phyloP scores from a whole-genome alignment of 2,113 vertebrate genomes.

The Smithornis capensis region DNA sequence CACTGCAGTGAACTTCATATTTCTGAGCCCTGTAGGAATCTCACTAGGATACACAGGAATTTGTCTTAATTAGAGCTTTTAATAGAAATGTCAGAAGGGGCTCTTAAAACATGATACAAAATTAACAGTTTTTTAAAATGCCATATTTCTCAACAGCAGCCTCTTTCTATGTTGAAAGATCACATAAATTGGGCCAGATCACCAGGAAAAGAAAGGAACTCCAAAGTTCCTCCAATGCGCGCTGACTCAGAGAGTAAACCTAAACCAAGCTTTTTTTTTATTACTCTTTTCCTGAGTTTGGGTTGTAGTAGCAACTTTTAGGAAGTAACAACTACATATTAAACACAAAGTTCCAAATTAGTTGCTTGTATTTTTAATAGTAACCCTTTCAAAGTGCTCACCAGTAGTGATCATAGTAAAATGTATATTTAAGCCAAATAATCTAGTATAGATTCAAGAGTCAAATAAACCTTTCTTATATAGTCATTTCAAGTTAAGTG shows the following conservation, averaged over 20 bases:
- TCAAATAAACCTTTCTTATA: not conserved
- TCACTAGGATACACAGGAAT: conserved; percentile 10
- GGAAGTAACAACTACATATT: not conserved
- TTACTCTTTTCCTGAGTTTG: not conserved
- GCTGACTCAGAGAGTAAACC: not conserved
- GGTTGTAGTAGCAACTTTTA: not conserved
- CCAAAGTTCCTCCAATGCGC: not conserved
- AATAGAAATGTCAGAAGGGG: conserved; percentile 25
- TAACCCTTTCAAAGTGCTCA: not conserved
- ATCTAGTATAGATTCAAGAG: not conserved
- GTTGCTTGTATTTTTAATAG: not conserved
- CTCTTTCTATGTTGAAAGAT: not conserved
- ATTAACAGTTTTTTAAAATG: conserved; percentile 41
- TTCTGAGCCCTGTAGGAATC: not conserved
- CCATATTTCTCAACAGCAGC: not conserved
- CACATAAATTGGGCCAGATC: not conserved
- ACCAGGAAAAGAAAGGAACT: not conserved
- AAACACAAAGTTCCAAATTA: not conserved
- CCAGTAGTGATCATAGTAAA: not conserved
- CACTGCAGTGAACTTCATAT: not conserved
- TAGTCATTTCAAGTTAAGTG: not conserved
- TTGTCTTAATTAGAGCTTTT: conserved; percentile 37
- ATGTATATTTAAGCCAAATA: not conserved
- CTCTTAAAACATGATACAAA: conserved; percentile 19
- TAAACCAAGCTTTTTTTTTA: not conserved